Conservation (phyloP, 2,113 vertebrate genomes). For the Procapra przewalskii region DNA sequence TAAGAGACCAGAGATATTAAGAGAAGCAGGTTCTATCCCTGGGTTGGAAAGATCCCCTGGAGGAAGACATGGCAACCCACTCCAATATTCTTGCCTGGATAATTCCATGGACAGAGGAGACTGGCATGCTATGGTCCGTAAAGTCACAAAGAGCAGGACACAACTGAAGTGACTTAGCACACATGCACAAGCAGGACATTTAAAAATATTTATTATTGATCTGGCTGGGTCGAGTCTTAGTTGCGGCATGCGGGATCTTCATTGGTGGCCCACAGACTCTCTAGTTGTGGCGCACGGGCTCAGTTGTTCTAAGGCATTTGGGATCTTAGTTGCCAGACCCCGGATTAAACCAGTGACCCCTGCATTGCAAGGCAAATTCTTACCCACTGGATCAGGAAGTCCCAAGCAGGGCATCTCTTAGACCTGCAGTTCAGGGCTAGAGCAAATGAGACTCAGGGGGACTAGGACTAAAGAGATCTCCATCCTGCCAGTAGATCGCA, state of each 20-base stretch:
- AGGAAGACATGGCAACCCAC: background rate
- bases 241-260: background rate
- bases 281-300: rapidly evolving
- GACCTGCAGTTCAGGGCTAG: constrained; percentile 34
- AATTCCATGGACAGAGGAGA: background rate
- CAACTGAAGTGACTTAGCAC: background rate
- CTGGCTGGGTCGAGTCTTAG: background rate
- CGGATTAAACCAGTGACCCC: background rate
- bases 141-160: background rate
- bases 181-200: background rate
- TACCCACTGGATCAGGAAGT: background rate
- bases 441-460: constrained; percentile 37
- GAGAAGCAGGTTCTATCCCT: background rate
- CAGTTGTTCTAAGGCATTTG: background rate
- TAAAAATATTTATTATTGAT: background rate
- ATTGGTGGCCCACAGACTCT: background rate
- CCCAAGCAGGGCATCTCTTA: constrained; percentile 65
- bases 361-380: background rate
- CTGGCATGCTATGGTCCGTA: background rate
- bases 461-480: constrained; percentile 55
- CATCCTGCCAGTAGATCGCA: constrained; percentile 52
- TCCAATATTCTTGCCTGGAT: background rate
- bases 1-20: background rate
- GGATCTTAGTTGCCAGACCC: background rate
- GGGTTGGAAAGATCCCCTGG: background rate